Evolutionary conservation across 2,888 invertebrate species (phyloP), one percentile per base, ranked within the genome.

Genomic region (Conistra vaccinii): DNA sequence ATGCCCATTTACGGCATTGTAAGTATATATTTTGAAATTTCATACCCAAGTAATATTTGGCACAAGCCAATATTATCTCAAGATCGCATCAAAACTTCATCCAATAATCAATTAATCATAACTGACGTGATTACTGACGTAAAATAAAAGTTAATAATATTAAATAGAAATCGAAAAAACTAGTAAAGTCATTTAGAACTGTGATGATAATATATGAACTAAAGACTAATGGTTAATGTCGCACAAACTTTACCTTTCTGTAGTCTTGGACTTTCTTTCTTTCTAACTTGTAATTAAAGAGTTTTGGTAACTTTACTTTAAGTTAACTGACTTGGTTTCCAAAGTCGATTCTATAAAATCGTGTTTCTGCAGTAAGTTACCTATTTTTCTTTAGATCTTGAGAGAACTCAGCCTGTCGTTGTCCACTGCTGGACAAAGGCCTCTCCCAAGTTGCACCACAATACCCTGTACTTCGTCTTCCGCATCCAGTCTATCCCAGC

Each of bases 251-350:
- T 45, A 39, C 3, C 58, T 48, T 67, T 79, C 12, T 57, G 45
- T 55, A 66, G 23, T 45, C 39, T 69, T 17, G 7, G 29, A 69
- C 23, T 65, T 58, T 55, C 2, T 42, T 58, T 42, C 9, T 71
- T 32, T 61, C 20, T 39, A 32, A 61, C 32, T 65, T 42, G 26
- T 74, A 65, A 73, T 82, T 58, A 57, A 57, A 69, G 45, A 66
- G 65, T 66, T 83, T 82, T 61, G 4, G 42, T 69, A n/a, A 45
- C 61, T 45, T 55, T 55, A 42, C n/a, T 51, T 26, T 32, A 32
- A 69, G 68, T 29, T 17, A 32, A n/a, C 14, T 48, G 23, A 32
- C 29, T 29, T 20, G 14, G 14, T 70, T 32, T 17, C 3, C n/a
- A 1, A 72, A 71, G 32, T 45, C 17, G 23, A 10, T 2, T 20